These are phyloP conservation scores for Octomys mimax DNA, from an alignment of 2,797 vertebrate genomes.

Conservation along the genomic window DNA sequence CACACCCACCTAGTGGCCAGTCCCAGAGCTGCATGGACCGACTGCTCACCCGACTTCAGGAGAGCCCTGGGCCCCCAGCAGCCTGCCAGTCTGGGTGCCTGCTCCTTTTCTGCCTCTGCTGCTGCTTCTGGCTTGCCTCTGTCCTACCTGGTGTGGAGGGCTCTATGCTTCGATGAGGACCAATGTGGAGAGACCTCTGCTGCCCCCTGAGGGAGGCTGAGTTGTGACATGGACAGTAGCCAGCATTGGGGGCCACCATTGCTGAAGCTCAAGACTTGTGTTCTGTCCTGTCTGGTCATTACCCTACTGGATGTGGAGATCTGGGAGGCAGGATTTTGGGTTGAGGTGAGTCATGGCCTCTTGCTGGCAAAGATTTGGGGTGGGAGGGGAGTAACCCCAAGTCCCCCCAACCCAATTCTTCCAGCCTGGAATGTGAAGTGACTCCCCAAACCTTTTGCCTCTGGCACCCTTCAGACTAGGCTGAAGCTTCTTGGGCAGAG, in stretches of 20 bases:
- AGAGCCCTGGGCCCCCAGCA: slow-evolving; percentile 51
- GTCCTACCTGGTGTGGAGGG: slow-evolving; percentile 65
- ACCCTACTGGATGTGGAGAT: slow-evolving; percentile 28
- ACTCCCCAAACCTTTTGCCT: slow-evolving; percentile 65
- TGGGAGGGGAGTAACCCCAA: neutral
- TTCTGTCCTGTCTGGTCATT: neutral
- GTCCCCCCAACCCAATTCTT: neutral
- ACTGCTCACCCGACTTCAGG: slow-evolving; percentile 51
- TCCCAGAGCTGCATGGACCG: slow-evolving; percentile 53
- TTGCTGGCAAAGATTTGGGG: slow-evolving; percentile 75
- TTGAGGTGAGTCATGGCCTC: slow-evolving; percentile 81
- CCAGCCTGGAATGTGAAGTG: slow-evolving; percentile 84
- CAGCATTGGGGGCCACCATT: neutral
- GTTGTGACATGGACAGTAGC: slow-evolving; percentile 25
- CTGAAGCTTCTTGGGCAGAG: slow-evolving; percentile 56
- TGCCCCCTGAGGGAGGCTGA: neutral
- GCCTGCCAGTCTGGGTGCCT: slow-evolving; percentile 47
- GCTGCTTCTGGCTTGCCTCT: slow-evolving; percentile 78
- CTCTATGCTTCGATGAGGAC: slow-evolving; percentile 44
- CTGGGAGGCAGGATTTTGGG: slow-evolving; percentile 70
- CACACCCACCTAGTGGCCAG: slow-evolving; percentile 88
- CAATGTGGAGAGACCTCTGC: slow-evolving; percentile 52
- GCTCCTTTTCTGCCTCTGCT: slow-evolving; percentile 50
- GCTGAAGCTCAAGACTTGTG: slow-evolving; percentile 12
- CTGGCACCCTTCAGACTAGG: slow-evolving; percentile 70